Conservation (phyloP, 2,888 invertebrate genomes). For the Drosophila neonasuta region DNA sequence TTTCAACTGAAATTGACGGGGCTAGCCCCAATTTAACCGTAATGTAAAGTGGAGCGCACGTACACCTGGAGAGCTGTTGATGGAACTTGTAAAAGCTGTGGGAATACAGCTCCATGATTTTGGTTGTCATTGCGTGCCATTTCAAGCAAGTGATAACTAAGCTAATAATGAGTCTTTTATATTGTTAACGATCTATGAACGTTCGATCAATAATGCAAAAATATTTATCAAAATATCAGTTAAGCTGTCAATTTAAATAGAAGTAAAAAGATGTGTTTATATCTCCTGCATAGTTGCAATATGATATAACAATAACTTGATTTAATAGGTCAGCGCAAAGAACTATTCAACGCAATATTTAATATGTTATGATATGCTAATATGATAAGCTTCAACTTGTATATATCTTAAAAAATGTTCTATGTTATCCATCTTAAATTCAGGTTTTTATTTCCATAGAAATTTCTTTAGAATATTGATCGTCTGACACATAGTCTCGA, state of each 20-base stretch:
- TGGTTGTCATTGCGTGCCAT: neutral
- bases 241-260: neutral
- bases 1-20: slow-evolving; percentile 54
- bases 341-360: no score
- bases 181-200: neutral
- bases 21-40: slow-evolving; percentile 23
- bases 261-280: neutral
- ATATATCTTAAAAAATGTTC: neutral
- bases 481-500: neutral
- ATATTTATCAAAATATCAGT: neutral
- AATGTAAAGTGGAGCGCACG: slow-evolving; percentile 47
- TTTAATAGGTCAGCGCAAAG: no score
- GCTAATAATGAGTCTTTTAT: neutral
- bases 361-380: no score
- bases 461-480: neutral
- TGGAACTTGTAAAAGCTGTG: slow-evolving; percentile 29
- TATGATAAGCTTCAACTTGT: neutral
- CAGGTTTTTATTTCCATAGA: neutral
- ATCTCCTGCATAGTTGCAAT: no score
- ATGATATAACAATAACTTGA: no score
- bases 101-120: slow-evolving; percentile 25
- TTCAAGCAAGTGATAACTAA: neutral
- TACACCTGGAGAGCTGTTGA: slow-evolving; percentile 25
- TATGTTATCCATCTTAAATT: neutral
- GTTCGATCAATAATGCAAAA: neutral